Evolutionary conservation across 2,113 vertebrate species (phyloP), one percentile per base, ranked within the genome.

Genomic region (Entelurus aequoreus): DNA sequence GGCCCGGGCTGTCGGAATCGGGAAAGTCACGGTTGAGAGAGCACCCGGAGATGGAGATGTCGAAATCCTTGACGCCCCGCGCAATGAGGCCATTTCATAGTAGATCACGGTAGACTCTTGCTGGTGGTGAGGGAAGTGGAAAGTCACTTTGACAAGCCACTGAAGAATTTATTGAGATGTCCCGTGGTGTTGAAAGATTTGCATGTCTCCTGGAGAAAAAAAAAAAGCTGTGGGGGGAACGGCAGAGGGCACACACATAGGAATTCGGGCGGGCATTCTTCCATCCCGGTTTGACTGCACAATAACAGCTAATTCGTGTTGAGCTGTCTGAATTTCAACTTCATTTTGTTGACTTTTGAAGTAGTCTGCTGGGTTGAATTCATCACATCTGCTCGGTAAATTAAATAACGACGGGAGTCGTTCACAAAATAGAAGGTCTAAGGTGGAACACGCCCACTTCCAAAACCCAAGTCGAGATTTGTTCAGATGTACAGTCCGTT

Each of bases 101-200:
- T 68, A 77, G 77, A 88, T 86, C 60, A 76, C 61, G 61, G 77
- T 38, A 71, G 77, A 70, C 76, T 79, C 70, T 70, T 61, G 80
- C 85, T 86, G 78, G 80, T 82, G 77, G 81, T 86, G 87, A 86
- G 75, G 70, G 86, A 63, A 81, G 80, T 79, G 84, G 84, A 86
- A 86, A 85, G 72, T 83, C 74, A 75, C 76, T 86, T 85, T 87
- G 87, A 90, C 88, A 87, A 84, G 70, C 81, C 82, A 77, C 85
- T 86, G 86, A 89, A 89, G 84, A 88, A 88, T 88, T 88, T 81
- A 88, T 88, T 79, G 77, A 89, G 82, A 87, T 87, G 86, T 89
- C 85, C 86, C 66, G 73, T 65, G 84, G 78, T 81, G 86, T 82
- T 80, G 84, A 77, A 76, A 84, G 77, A 84, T 84, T 84, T 81